These are phyloP conservation scores for Oscheius sp. DNA, from an alignment of 2,888 invertebrate species.

Conservation along the genomic window DNA sequence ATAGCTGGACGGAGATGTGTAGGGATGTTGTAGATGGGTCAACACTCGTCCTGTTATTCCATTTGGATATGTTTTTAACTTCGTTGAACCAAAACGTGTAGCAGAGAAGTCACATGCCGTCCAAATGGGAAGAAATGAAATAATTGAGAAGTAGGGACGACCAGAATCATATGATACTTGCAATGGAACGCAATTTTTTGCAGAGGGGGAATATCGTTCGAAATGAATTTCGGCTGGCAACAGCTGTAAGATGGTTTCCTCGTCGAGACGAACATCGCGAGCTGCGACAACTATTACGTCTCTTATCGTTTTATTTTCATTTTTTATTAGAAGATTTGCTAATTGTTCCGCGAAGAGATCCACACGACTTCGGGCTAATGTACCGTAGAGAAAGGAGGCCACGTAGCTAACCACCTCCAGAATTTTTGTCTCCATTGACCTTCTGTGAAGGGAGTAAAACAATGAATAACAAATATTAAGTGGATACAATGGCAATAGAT, in stretches of 20 bases:
- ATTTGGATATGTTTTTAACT: constrained; percentile 18
- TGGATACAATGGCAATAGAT: too few species aligned
- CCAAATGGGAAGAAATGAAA: background rate
- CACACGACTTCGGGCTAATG: constrained; percentile 14
- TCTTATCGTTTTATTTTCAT: background rate
- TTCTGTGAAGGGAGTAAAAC: background rate
- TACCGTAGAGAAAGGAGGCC: constrained; percentile 4
- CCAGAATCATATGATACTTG: background rate
- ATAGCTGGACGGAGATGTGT: background rate
- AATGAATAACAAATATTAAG: background rate
- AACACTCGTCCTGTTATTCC: background rate
- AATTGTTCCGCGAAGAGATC: background rate
- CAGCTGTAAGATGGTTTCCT: background rate
- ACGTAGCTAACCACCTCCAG: background rate
- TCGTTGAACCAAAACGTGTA: constrained; percentile 9
- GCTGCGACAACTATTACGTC: background rate
- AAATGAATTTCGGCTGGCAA: background rate
- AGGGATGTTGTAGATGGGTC: constrained; percentile 1
- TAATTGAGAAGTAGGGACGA: background rate
- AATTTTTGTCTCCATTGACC: background rate
- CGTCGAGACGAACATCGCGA: background rate
- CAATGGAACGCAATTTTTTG: background rate
- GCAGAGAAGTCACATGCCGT: constrained; percentile 17
- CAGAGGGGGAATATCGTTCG: background rate
- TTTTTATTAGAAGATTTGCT: background rate